Base-by-base conservation (phyloP, 2,797 vertebrate genomes). In the Gambusia yucatana region DNA sequence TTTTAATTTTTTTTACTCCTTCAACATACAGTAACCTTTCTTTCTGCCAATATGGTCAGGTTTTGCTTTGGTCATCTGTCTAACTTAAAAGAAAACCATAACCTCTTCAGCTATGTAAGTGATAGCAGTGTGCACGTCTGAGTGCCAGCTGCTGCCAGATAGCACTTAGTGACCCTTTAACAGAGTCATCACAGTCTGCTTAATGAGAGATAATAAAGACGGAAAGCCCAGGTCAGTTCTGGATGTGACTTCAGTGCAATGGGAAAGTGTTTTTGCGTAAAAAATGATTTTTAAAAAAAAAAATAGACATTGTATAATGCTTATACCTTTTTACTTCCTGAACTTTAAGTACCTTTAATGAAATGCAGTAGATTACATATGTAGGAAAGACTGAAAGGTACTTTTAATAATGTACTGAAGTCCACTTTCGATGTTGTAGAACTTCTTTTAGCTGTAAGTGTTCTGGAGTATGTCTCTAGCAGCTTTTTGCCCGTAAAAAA, bases 161-260 rank as follows among this genome's bases (percentile, higher is more conserved):
- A 87, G 75, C 63, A 86, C 82, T 82, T 63, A 63, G 22, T 84
- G 88, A 91, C 84, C 86, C 89, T 86, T 82, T 73, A 17, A 59
- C 57, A 48, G 33, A 76, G 82, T 65, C 61, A 79, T 74, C 72
- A 74, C 30, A n/a, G 10, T 75, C 52, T 36, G 20, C 75, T 33
- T 25, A 63, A 30, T 73, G 50, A 77, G 50, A n/a, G 17, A 80
- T 78, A 61, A 59, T 77, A 44, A 77, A 74, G n/a, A 57, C 0
- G 65, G 72, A 76, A 47, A 17, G 8, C 25, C 71, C 3, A 43
- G 20, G 30, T 82, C 77, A 57, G 28, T 74, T 76, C 70, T 67
- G 70, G 39, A 57, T 25, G 55, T 59, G 20, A 80, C 44, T 59
- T 81, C 9, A 47, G 5, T 48, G 3, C 59, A 33, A 77, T 30